Percentiles rank a stretch among this genome's conserved stretches.
Evolutionary conservation across 1,140 invertebrate species (phyloP).

Genomic region (Drosophila ambigua): DNA sequence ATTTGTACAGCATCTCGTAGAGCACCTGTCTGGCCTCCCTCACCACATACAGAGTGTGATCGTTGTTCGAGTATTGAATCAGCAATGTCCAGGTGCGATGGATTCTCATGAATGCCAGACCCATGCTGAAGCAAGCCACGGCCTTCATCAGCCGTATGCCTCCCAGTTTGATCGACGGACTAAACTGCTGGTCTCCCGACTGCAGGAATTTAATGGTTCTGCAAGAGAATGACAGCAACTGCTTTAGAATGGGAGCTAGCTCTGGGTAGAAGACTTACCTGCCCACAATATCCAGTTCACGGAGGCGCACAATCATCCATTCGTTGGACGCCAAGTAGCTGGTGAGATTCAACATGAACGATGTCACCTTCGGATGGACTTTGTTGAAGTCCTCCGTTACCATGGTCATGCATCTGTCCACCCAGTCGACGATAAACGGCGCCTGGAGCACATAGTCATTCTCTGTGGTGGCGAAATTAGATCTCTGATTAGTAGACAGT

Average conservation of each 20-base stretch:
- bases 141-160: conserved; percentile 85
- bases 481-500: conserved; percentile 10
- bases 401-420: conserved; percentile 66
- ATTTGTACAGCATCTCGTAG: conserved; percentile 85
- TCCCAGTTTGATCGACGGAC: conserved; percentile 86
- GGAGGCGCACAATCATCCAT: conserved; percentile 67
- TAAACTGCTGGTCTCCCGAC: conserved; percentile 43
- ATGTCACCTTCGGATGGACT: conserved; percentile 74
- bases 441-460: conserved; percentile 63
- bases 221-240: neutral
- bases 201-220: conserved; percentile 61
- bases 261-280: conserved; percentile 44
- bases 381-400: conserved; percentile 58
- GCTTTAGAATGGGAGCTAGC: neutral
- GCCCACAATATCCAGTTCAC: conserved; percentile 61
- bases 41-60: conserved; percentile 87
- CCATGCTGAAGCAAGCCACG: conserved; percentile 85
- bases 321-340: conserved; percentile 76
- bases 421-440: conserved; percentile 69
- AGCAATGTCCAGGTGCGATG: conserved; percentile 85
- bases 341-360: conserved; percentile 81
- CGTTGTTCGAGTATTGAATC: conserved; percentile 85
- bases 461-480: conserved; percentile 34
- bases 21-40: conserved; percentile 86
- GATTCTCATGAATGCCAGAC: conserved; percentile 85